A percentile compares a stretch with the other conserved stretches of the same genome.
phyloP scores from a whole-genome alignment of 2,113 vertebrate species.

The Junco hyemalis region DNA sequence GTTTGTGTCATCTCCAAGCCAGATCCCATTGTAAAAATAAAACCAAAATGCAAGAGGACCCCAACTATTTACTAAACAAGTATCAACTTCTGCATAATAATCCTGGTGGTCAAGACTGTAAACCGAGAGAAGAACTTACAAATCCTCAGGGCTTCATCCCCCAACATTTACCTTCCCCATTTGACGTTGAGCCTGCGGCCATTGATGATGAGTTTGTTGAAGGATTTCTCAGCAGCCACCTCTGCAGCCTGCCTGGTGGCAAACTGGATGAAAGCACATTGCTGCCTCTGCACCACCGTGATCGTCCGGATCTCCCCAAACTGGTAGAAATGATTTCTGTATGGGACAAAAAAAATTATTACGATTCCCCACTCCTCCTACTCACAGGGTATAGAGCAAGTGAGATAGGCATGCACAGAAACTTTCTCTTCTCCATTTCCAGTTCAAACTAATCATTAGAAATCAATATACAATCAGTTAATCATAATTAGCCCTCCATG shows the following conservation, averaged over 20 bases:
- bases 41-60: neutral
- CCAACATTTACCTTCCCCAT: constrained; percentile 88
- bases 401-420: neutral
- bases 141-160: neutral
- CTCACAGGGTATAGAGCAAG: accelerated
- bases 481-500: neutral
- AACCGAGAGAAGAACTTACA: neutral
- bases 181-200: constrained; percentile 96
- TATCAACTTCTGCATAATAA: neutral
- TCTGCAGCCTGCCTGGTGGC: constrained; percentile 92
- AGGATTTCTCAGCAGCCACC: constrained; percentile 95
- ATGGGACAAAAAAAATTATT: neutral
- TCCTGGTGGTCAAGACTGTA: neutral
- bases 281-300: constrained; percentile 94
- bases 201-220: constrained; percentile 97
- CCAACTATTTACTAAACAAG: neutral
- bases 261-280: constrained; percentile 98
- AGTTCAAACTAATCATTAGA: neutral
- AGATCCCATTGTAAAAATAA: neutral
- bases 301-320: constrained; percentile 97
- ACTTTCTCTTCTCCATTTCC: neutral
- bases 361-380: neutral
- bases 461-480: neutral
- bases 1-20: neutral
- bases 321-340: constrained; percentile 96